Conservation (phyloP, 2,888 invertebrate species). For the Heliconius ismenius region DNA sequence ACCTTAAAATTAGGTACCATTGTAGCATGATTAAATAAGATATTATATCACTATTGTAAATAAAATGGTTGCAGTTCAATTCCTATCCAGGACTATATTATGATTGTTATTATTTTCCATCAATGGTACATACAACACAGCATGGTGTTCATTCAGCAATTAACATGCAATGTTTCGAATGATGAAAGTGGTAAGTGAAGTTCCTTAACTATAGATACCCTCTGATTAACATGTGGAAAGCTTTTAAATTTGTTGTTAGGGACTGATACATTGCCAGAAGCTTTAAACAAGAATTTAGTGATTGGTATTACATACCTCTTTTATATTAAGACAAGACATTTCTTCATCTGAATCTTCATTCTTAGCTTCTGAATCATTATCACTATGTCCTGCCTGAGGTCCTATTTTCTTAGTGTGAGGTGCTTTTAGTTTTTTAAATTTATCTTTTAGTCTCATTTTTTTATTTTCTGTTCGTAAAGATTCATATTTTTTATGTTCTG, state of each 20-base stretch:
- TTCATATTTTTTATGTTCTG: slow-evolving; percentile 45
- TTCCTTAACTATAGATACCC: not conserved
- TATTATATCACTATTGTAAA: not conserved
- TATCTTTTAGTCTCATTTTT: slow-evolving; percentile 61
- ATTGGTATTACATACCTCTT: slow-evolving; percentile 54
- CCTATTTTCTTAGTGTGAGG: slow-evolving; percentile 10
- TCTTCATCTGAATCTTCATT: slow-evolving; percentile 38
- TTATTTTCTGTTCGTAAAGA: slow-evolving; percentile 62
- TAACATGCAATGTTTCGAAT: not conserved
- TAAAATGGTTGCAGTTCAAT: not conserved
- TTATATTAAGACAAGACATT: slow-evolving; percentile 52
- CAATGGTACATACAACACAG: not conserved
- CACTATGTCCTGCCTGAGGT: not conserved
- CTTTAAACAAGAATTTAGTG: not conserved
- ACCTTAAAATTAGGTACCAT: not conserved
- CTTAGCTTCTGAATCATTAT: slow-evolving; percentile 1
- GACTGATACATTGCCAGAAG: too few relatives aligned
- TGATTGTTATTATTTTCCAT: not conserved
- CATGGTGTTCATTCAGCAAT: not conserved
- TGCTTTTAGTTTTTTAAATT: slow-evolving; percentile 58
- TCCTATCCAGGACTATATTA: not conserved
- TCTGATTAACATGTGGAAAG: not conserved
- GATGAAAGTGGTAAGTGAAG: not conserved
- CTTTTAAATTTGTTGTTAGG: too few relatives aligned
- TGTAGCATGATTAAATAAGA: not conserved